A percentile compares a stretch with the other conserved stretches of the same genome.
These are phyloP conservation scores for Novumbra hubbsi DNA, from an alignment of 2,797 vertebrate genomes.

Conservation along the genomic window DNA sequence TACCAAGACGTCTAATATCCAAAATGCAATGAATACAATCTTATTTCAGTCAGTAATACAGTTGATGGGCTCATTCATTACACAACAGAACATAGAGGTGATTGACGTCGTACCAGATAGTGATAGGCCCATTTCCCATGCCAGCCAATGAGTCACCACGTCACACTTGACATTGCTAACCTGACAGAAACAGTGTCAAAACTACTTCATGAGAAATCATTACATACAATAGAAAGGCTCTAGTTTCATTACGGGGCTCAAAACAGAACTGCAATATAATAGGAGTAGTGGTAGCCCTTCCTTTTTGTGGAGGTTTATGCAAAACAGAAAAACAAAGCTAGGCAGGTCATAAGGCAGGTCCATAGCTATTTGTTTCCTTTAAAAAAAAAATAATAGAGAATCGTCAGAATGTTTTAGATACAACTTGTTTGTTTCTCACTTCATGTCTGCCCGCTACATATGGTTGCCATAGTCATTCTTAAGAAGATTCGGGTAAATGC, in stretches of 20 bases:
- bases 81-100: conserved; percentile 11
- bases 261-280: background rate
- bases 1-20: background rate
- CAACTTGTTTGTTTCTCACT: conserved; percentile 18
- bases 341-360: conserved; percentile 41
- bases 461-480: conserved; percentile 3
- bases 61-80: background rate
- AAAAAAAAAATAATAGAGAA: background rate
- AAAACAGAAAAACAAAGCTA: conserved; percentile 58
- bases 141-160: background rate
- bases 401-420: conserved; percentile 15
- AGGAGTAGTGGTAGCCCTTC: conserved; percentile 4
- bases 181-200: background rate
- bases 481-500: conserved; percentile 13
- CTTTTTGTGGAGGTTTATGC: conserved; percentile 35
- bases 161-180: background rate
- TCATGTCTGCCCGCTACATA: conserved; percentile 33
- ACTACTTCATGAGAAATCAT: background rate
- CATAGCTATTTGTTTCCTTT: background rate
- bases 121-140: background rate
- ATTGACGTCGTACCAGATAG: background rate
- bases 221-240: background rate
- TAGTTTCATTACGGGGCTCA: background rate
- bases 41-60: conserved; percentile 5
- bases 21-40: conserved; percentile 2